Percentiles rank a stretch among this genome's conserved stretches.
Conservation (phyloP, 2,113 vertebrate genomes). For the Hemibagrus wyckioides region DNA sequence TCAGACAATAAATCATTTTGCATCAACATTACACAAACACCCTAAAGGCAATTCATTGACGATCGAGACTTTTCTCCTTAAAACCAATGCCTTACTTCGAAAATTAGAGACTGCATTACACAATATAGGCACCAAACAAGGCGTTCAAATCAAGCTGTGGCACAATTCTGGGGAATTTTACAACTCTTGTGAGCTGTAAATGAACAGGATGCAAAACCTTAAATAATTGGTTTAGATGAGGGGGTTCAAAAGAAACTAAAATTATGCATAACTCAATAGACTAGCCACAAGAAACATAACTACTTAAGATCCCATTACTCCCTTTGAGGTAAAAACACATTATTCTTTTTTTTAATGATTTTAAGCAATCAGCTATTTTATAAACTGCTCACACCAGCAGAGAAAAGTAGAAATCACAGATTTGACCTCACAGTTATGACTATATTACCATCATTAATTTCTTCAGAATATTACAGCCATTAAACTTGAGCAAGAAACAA, state of each 20-base stretch:
- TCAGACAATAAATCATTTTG: neutral
- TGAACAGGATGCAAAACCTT: constrained; percentile 67
- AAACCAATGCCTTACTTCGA: neutral
- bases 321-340: neutral
- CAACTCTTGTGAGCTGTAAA: constrained; percentile 51
- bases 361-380: neutral
- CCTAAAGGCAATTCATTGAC: neutral
- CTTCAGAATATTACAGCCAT: neutral
- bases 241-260: neutral
- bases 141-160: neutral
- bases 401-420: neutral
- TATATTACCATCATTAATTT: neutral
- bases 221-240: constrained; percentile 63
- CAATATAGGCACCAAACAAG: neutral
- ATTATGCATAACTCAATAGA: neutral
- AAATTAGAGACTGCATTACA: neutral
- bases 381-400: neutral
- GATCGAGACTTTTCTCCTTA: neutral
- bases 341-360: neutral
- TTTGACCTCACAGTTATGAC: neutral
- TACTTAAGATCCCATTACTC: neutral
- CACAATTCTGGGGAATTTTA: constrained; percentile 17
- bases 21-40: neutral
- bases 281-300: neutral
- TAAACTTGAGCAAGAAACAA: neutral